These are phyloP conservation scores for Notodonta dromedarius DNA, from an alignment of 2,888 invertebrate genomes.

Conservation along the genomic window DNA sequence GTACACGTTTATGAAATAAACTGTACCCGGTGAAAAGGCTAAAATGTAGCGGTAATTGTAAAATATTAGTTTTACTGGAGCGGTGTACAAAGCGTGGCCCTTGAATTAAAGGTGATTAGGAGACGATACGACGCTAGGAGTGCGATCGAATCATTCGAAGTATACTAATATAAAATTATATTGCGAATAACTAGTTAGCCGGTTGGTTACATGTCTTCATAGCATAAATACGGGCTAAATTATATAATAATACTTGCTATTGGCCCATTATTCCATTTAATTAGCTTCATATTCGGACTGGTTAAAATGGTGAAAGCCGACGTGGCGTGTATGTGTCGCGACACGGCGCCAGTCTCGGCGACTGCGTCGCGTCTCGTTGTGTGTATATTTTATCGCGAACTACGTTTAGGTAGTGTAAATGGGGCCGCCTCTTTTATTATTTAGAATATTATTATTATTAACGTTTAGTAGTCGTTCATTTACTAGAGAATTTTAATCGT, in stretches of 20 bases:
- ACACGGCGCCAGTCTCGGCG: neutral
- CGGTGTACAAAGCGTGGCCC: constrained; percentile 15
- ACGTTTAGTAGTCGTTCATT: constrained; percentile 63
- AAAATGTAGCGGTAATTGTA: constrained; percentile 9
- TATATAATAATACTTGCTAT: neutral
- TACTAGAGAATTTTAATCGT: constrained; percentile 72
- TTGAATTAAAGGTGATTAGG: constrained; percentile 10
- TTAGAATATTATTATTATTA: constrained; percentile 57
- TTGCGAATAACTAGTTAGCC: constrained; percentile 10
- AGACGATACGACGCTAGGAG: constrained; percentile 9
- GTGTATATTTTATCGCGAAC: constrained; percentile 18
- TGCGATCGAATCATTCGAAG: constrained; percentile 5
- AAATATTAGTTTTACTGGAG: constrained; percentile 2
- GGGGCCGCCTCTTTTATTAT: constrained; percentile 78
- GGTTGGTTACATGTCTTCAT: neutral
- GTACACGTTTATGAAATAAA: constrained; percentile 31
- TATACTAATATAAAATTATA: constrained; percentile 12
- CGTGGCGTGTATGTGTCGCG: constrained; percentile 10
- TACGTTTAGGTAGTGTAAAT: constrained; percentile 65
- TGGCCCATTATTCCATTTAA: constrained; percentile 3
- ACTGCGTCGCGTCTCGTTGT: constrained; percentile 13
- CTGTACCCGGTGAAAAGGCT: constrained; percentile 16
- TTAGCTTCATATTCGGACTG: constrained; percentile 17
- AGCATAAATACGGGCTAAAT: neutral
- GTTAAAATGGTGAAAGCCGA: neutral